Conservation (phyloP, 2,888 invertebrate species). For the Anthoptus insignis region DNA sequence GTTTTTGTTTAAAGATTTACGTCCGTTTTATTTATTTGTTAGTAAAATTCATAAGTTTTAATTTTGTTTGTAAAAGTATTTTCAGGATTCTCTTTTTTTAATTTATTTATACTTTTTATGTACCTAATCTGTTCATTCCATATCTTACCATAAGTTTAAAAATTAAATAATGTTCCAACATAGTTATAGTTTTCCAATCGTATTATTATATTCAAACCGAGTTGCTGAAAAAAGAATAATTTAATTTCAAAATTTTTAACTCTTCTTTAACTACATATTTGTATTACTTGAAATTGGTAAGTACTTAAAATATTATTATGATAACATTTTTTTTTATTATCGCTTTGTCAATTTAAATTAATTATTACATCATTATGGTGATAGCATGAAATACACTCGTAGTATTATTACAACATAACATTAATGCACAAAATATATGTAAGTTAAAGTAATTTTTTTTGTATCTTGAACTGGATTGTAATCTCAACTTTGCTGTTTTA, state of each 20-base stretch:
- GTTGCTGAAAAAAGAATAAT: background rate
- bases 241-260: too few species aligned
- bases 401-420: slow-evolving; percentile 38
- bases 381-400: slow-evolving; percentile 40
- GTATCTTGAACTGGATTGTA: slow-evolving; percentile 63
- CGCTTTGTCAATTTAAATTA: background rate
- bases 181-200: background rate
- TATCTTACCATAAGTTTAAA: slow-evolving; percentile 8
- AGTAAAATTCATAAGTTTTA: slow-evolving; percentile 41
- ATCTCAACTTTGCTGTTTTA: slow-evolving; percentile 80
- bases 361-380: background rate
- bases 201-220: background rate
- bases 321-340: slow-evolving; percentile 24
- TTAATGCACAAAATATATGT: slow-evolving; percentile 55
- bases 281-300: too few species aligned
- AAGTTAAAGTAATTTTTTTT: slow-evolving; percentile 55
- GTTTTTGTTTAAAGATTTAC: slow-evolving; percentile 55
- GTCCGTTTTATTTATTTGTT: slow-evolving; percentile 66
- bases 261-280: slow-evolving; percentile 19
- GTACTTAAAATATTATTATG: slow-evolving; percentile 36
- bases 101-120: slow-evolving; percentile 20
- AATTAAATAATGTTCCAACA: background rate
- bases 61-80: slow-evolving; percentile 28
- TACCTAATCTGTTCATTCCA: slow-evolving; percentile 17
- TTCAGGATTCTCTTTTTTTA: background rate